Conservation (phyloP, 1,140 invertebrate species). For the Camponotus vicinus region DNA sequence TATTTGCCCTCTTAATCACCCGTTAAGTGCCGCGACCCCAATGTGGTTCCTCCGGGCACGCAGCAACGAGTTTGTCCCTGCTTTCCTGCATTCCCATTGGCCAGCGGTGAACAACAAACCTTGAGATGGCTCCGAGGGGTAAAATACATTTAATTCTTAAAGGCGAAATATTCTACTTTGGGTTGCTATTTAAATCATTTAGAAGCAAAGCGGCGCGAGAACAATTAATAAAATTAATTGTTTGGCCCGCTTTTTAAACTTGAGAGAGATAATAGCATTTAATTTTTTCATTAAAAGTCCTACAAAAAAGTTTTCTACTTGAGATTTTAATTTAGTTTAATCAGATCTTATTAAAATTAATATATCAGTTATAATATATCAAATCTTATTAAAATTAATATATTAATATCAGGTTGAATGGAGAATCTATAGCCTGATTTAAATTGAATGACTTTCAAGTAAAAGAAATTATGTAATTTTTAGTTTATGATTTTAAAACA, state of each 20-base stretch:
- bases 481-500: background rate
- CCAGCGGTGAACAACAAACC: slow-evolving; percentile 33
- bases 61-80: slow-evolving; percentile 31
- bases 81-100: slow-evolving; percentile 17
- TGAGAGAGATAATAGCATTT: background rate
- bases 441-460: background rate
- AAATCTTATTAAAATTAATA: background rate
- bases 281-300: too few relatives aligned
- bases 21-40: slow-evolving; percentile 74
- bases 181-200: slow-evolving; percentile 14
- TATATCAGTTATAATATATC: too few relatives aligned
- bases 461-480: background rate
- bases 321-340: too few relatives aligned
- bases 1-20: slow-evolving; percentile 76
- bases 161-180: slow-evolving; percentile 1
- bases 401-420: background rate
- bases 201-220: background rate
- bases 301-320: too few relatives aligned
- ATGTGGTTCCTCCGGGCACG: slow-evolving; percentile 59
- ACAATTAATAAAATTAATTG: background rate
- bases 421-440: background rate
- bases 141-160: slow-evolving; percentile 31
- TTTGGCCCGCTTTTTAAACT: background rate
- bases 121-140: slow-evolving; percentile 31
- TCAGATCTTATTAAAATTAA: too few relatives aligned